These are phyloP conservation scores for Lasioglossum pauxillum DNA, from an alignment of 2,888 invertebrate genomes.

Conservation along the genomic window DNA sequence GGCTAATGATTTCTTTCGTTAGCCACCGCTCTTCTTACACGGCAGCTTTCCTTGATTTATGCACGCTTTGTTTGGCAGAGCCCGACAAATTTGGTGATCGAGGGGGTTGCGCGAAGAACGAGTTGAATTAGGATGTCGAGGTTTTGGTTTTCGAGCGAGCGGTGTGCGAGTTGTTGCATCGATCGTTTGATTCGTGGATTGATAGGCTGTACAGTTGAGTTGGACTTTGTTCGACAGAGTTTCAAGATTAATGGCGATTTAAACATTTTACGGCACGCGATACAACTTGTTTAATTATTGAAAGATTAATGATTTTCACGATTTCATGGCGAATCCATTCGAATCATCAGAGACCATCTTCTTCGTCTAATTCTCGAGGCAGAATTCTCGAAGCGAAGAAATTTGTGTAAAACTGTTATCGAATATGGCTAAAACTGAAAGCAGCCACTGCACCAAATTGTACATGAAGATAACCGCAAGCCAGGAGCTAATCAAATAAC, in stretches of 20 bases:
- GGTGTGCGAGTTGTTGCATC: not conserved
- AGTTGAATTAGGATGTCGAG: not conserved
- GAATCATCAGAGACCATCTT: not conserved
- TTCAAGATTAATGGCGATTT: not conserved
- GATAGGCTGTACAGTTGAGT: not conserved
- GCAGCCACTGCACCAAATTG: not conserved
- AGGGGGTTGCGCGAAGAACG: not conserved
- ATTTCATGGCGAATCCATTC: not conserved
- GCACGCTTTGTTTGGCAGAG: not conserved
- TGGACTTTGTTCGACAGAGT: not conserved
- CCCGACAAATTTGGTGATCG: not conserved
- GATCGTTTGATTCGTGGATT: not conserved
- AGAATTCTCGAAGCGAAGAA: not conserved
- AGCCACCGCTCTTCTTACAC: not conserved
- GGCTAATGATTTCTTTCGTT: constrained; percentile 6
- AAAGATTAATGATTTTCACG: not conserved
- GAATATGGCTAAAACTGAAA: not conserved
- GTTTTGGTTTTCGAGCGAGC: not conserved
- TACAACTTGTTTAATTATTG: not conserved
- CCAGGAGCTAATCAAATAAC: constrained; percentile 19
- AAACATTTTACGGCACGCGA: not conserved
- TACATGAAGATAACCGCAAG: not conserved
- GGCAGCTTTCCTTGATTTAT: not conserved
- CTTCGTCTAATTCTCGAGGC: not conserved
- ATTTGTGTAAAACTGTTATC: not conserved